Percentiles rank a stretch among this genome's conserved stretches.
Conservation (phyloP, 35 echinoderm and acorn worm species). For the Strongylocentrotus purpuratus region DNA sequence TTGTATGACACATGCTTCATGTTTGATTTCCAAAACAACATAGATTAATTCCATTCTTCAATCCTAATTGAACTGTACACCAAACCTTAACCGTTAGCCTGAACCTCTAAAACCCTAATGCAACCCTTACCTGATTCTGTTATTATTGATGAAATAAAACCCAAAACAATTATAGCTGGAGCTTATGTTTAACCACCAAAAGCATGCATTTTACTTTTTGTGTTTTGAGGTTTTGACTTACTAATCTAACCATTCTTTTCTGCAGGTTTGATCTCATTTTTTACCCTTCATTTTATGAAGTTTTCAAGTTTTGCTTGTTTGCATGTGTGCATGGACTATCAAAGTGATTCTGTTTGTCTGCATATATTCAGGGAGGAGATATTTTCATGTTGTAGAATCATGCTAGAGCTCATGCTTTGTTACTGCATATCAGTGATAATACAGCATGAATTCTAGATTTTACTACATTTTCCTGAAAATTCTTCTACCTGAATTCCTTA, state of each 20-base stretch:
- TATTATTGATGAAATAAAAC: too few species aligned
- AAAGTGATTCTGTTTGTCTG: neutral
- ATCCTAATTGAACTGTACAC: too few species aligned
- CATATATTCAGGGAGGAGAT: neutral
- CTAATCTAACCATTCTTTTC: neutral
- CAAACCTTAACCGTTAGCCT: too few species aligned
- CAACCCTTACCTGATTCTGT: too few species aligned
- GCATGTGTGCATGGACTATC: neutral
- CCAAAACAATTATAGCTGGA: too few species aligned
- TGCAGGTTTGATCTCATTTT: neutral
- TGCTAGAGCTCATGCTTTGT: neutral
- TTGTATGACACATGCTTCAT: too few species aligned
- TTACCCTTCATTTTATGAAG: neutral
- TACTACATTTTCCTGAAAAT: neutral
- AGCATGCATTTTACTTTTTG: too few species aligned
- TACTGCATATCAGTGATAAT: neutral
- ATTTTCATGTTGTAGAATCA: neutral
- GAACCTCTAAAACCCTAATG: too few species aligned
- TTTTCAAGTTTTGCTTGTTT: neutral
- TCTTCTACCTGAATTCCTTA: neutral
- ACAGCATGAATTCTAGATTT: neutral
- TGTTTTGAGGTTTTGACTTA: neutral
- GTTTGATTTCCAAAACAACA: too few species aligned
- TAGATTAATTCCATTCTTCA: too few species aligned
- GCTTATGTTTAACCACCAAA: too few species aligned